These are phyloP conservation scores for Drosophila anomalata DNA, from an alignment of 2,888 invertebrate species.

Conservation along the genomic window DNA sequence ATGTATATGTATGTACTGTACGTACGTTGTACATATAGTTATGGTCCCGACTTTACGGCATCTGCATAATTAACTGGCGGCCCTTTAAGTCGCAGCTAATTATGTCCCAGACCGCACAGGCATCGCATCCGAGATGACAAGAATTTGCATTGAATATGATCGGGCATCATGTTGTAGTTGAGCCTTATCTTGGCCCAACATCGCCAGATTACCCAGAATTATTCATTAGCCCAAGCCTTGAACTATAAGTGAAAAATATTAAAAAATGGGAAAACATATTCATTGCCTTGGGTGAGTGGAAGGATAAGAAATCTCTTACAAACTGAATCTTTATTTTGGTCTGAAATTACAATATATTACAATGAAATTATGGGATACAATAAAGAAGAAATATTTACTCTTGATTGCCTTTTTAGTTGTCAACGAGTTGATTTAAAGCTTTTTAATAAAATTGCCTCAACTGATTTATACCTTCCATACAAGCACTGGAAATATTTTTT, in stretches of 20 bases:
- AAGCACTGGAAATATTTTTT: conserved; percentile 48
- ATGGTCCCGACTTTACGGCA: conserved; percentile 9
- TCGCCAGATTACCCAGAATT: conserved; percentile 21
- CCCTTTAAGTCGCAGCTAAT: conserved; percentile 58
- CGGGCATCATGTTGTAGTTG: conserved; percentile 20
- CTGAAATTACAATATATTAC: too few species aligned
- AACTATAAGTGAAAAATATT: background rate
- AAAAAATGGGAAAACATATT: background rate
- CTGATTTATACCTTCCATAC: conserved; percentile 32
- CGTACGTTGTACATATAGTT: background rate
- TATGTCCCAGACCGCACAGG: conserved; percentile 70
- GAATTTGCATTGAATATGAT: conserved; percentile 59
- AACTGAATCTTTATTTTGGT: background rate
- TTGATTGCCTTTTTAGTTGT: background rate
- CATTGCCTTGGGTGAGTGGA: background rate
- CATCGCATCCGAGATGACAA: conserved; percentile 60
- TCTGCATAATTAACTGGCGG: conserved; percentile 45
- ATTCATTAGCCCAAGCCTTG: conserved; percentile 7
- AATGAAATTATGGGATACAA: background rate
- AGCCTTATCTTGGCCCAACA: conserved; percentile 55
- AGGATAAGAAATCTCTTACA: background rate
- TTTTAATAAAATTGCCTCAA: conserved; percentile 26
- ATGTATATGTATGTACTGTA: background rate
- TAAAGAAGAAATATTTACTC: too few species aligned
- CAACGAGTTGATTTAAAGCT: conserved; percentile 18